Evolutionary conservation across 2,113 vertebrate genomes (phyloP), one percentile per base, ranked within the genome.

Genomic region (Gymnarchus niloticus): DNA sequence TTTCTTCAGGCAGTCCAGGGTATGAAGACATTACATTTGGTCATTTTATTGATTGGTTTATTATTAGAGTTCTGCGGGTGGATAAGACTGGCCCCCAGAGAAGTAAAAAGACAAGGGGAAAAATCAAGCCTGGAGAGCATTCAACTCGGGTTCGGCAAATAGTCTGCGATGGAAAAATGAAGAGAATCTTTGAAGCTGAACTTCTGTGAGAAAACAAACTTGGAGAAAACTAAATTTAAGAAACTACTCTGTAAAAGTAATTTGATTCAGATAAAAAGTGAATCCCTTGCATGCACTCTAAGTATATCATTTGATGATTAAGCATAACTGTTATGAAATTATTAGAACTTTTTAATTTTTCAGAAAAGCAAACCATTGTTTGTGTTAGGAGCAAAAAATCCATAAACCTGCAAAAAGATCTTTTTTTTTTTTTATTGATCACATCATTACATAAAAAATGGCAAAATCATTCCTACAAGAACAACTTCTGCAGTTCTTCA

Each of bases 31-130:
- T 86, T 56, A 52, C 56, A 86, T 84, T 83, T 23, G 9, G 65
- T 54, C 52, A 81, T 86, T 80, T 46, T 86, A 90, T 88, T 57
- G 88, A 88, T 87, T 73, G 48, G 37, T 73, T 37, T 88, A 76
- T 84, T 87, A 88, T 88, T 84, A 73, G 69, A 73, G 33, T 73
- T 73, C 65, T 73, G 14, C 65, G 80, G 44, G 46, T 9, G 51
- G 81, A 77, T 51, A 83, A 59, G 81, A 48, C 33, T 6, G 49
- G 12, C n/a, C 81, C 52, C 56, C 3, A 44, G 7, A 77, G 78
- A 86, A 57, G 56, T 5, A 17, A 41, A 21, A 49, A 25, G 12
- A 56, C n/a, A 73, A 25, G 28, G 0, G 12, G 83, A 83, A 56
- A 86, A 59, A n/a, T 10, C 59, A 46, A 46, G 33, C 2, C n/a